Conservation (phyloP, 2,797 vertebrate genomes). For the Sebastolobus alascanus region DNA sequence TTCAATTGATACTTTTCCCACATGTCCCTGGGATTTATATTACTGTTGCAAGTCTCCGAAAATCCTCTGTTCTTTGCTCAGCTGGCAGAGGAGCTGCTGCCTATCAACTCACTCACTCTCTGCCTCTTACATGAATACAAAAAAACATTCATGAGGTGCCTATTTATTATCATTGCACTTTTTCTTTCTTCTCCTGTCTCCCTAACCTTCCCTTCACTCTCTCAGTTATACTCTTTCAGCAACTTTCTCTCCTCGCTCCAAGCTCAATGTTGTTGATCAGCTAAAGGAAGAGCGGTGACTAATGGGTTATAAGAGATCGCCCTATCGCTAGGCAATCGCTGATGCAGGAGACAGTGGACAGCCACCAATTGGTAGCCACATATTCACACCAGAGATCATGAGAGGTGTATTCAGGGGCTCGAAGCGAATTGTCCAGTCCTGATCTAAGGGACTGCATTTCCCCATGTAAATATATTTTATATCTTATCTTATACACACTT, state of each 20-base stretch:
- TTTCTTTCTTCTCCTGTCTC: conserved; percentile 13
- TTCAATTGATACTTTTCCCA: conserved; percentile 77
- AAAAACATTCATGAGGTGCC: conserved; percentile 60
- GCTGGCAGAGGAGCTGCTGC: conserved; percentile 54
- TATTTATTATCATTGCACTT: conserved; percentile 46
- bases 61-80: conserved; percentile 56
- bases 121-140: conserved; percentile 65
- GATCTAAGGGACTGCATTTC: neutral
- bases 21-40: conserved; percentile 73
- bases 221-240: conserved; percentile 10
- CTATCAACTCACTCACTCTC: conserved; percentile 45
- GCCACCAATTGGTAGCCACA: neutral
- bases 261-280: conserved; percentile 33
- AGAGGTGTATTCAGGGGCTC: neutral
- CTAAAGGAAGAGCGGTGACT: conserved; percentile 23
- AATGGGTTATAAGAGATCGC: neutral
- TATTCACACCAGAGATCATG: neutral
- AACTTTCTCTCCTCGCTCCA: conserved; percentile 16
- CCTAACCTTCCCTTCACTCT: neutral
- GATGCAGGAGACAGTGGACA: conserved; percentile 6
- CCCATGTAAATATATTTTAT: neutral
- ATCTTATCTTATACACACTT: neutral
- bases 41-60: conserved; percentile 44
- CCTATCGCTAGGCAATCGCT: neutral
- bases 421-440: neutral